Percentiles rank a stretch among this genome's conserved stretches.
phyloP scores from a whole-genome alignment of 2,113 vertebrate genomes.

The Hydrolagus affinis region DNA sequence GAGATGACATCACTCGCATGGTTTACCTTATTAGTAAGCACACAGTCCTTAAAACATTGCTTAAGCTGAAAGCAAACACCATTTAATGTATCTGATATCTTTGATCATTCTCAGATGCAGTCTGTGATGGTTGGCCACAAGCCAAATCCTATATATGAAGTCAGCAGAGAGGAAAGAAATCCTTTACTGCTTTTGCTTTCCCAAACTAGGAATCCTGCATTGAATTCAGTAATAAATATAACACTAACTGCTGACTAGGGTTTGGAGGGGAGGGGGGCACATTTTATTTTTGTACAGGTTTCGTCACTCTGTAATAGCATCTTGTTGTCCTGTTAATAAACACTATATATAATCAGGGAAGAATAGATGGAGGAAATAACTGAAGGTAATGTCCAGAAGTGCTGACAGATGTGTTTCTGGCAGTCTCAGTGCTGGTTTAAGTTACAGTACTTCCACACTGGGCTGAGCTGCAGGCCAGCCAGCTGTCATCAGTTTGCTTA shows the following conservation, averaged over 20 bases:
- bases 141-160: conserved; percentile 36
- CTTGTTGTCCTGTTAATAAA: conserved; percentile 16
- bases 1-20: conserved; percentile 48
- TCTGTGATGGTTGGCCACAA: conserved; percentile 34
- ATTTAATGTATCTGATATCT: conserved; percentile 34
- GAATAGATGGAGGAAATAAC: conserved; percentile 40
- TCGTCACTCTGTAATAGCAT: neutral
- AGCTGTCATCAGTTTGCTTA: conserved; percentile 32
- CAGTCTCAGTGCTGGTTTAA: conserved; percentile 38
- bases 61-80: conserved; percentile 34
- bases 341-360: conserved; percentile 16
- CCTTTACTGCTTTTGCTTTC: neutral
- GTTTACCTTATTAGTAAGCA: conserved; percentile 34
- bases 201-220: neutral
- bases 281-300: neutral
- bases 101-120: conserved; percentile 34
- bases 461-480: conserved; percentile 35
- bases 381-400: conserved; percentile 41
- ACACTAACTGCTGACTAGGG: neutral
- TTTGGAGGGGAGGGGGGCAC: neutral
- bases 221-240: conserved; percentile 5
- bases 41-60: conserved; percentile 34
- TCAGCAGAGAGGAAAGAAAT: conserved; percentile 24
- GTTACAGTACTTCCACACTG: conserved; percentile 39
- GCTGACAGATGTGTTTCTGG: conserved; percentile 38